Evolutionary conservation across 2,113 vertebrate genomes (phyloP), one percentile per base, ranked within the genome.

Genomic region (Gymnarchus niloticus): DNA sequence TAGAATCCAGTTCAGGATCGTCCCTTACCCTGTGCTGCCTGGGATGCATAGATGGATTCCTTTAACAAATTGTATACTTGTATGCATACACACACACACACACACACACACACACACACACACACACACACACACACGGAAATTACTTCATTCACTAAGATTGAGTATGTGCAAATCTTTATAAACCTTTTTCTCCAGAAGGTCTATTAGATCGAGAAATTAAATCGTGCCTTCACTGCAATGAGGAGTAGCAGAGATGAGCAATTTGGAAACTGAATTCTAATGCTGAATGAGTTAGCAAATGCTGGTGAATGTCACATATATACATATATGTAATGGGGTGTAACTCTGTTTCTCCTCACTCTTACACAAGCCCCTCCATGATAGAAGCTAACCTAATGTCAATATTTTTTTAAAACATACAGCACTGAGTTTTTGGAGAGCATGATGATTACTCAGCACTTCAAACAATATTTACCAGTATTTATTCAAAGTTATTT

Each of bases 251-350:
- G 87, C 61, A 12, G 56, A 33, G 56, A 85, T 84, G 61, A 12
- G 61, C 44, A 56, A 77, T 25, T 52, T 52, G 19, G 48, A 49
- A 49, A 54, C 49, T 65, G 54, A 86, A 84, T 54, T 73, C 33
- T n/a, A n/a, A n/a, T 61, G 85, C 80, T 87, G 84, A 87, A 89
- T 89, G 88, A 59, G 82, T 89, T 89, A 86, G 87, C 83, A 89
- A 89, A 89, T 87, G 85, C 85, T 84, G 76, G 86, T 84, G 84
- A 89, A 89, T 89, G 88, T 89, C 86, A 89, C n/a, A n/a, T n/a
- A n/a, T n/a, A n/a, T n/a, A n/a, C n/a, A n/a, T n/a, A n/a, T n/a
- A n/a, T n/a, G n/a, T n/a, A n/a, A n/a, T n/a, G n/a, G n/a, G n/a
- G n/a, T n/a, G 49, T 37, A 7, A 37, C 61, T 54, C 2, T 76